Base-by-base conservation (phyloP, 2,113 vertebrate species). In the Triplophysa tibetana region DNA sequence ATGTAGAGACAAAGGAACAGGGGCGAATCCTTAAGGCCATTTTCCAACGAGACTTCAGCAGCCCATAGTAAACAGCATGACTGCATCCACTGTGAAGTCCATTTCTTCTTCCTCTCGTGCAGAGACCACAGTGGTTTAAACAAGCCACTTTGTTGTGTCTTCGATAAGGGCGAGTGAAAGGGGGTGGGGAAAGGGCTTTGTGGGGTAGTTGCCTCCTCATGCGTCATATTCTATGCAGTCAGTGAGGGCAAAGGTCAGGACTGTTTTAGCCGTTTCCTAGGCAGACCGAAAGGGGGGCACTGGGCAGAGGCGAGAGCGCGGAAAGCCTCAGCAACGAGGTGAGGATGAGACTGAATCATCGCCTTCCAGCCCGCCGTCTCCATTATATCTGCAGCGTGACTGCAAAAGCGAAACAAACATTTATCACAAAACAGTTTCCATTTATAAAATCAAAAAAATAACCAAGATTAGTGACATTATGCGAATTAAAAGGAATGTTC, bases 291-390 rank as follows among this genome's bases (percentile, higher is more conserved):
- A 56, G 95, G 95, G 54, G 95, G 94, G 83, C 95, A 96, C 88
- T 96, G 95, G 38, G 95, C 95, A 0, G 95, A 96, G 64, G 95
- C 95, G 88, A 96, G 84, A 2, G 94, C 95, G 81, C 95, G 95
- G 67, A 95, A 96, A 0, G 95, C 95, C 86, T 96, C 95, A 1
- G 95, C 95, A 89, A 96, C 95, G 89, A 96, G 89, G 76, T 96
- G 95, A 10, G 95, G 95, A 70, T 96, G 95, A 0, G 95, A 96
- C 2, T 93, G 93, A 29, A 95, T 94, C 95, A 96, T 96, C 0
- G 95, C 94, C 88, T 96, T 96, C 95, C 95, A 96, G 77, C 95
- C 95, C 0, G 94, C 93, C 3, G 95, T 96, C 89, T 96, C 95
- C 94, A 96, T 93, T 73, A 96, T 95, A 61, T 96, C 95, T 2